Evolutionary conservation across 30 jellyfish, hydroid and myxozoan species (phyloP), one percentile per base, ranked within the genome.

Genomic region (Hydra vulgaris): DNA sequence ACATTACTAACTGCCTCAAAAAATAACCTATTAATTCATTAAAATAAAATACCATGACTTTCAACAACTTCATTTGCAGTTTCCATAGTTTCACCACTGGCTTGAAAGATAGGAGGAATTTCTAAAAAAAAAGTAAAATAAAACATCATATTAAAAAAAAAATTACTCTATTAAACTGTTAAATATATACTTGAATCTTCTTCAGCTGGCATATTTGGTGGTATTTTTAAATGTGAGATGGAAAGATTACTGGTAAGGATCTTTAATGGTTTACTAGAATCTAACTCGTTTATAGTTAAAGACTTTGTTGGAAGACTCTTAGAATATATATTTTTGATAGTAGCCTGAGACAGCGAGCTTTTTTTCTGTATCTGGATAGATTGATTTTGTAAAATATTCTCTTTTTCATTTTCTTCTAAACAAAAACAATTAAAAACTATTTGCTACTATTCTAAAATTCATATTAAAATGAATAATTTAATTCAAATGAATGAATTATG

Each of bases 71-170:
- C 71, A 22, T 25, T 25, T 17, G 93, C 96, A 15, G 61, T 27
- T 26, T 88, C 96, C 8, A 80, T 83, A 56, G 83, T 90, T 7
- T 72, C 85, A 17, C 96, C 96, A 55, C 92, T 88, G 69, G 96
- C 96, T 72, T 88, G 79, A 66, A 88, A 88, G 20, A 88, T 81
- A 1, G 55, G 12, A 21, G 70, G 71, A 8, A n/a, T 12, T 8
- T 19, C 70, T 24, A 74, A 23, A 18, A 16, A 24, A 74, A 23
- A 24, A 20, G 8, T 74, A 19, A 74, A 27, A 27, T 8, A 26
- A 54, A 19, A 70, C 12, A 70, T 25, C 27, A 70, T 22, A 70
- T 3, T 12, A 40, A 40, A 40, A 40, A 5, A 40, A 40, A 40
- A 12, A 40, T 40, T 40, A 12, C 61, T 3, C 5, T 3, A 40